Percentiles rank a stretch among this genome's conserved stretches.
Conservation (phyloP, 2,113 vertebrate species). For the Numenius arquata region DNA sequence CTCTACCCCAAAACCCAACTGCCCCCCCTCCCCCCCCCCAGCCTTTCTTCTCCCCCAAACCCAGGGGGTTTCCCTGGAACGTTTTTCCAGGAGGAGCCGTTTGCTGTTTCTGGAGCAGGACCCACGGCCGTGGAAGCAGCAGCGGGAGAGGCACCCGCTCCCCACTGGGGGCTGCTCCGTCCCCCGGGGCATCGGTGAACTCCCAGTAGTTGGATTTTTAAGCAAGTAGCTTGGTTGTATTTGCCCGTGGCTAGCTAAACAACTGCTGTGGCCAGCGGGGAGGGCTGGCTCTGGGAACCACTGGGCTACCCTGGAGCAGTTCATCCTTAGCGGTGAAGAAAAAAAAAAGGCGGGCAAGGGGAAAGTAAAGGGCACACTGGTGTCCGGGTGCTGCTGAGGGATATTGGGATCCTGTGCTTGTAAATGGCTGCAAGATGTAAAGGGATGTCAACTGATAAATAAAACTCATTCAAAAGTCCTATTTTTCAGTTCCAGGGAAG, state of each 20-base stretch:
- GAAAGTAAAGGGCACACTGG: too few relatives aligned
- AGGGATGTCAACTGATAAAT: too few relatives aligned
- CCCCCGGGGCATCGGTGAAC: accelerated
- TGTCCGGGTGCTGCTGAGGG: background rate
- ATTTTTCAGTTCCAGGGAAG: too few relatives aligned
- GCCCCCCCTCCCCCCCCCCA: too few relatives aligned
- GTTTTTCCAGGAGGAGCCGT: background rate
- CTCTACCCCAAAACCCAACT: too few relatives aligned
- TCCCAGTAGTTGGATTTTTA: background rate
- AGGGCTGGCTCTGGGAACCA: accelerated
- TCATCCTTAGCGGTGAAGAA: accelerated
- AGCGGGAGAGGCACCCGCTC: background rate
- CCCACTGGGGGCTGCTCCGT: too few relatives aligned
- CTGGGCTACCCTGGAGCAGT: background rate
- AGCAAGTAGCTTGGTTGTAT: background rate
- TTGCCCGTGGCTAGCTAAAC: background rate
- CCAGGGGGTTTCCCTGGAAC: background rate
- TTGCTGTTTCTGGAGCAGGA: background rate
- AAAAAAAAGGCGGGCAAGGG: accelerated
- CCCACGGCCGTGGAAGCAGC: too few relatives aligned
- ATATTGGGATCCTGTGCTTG: background rate
- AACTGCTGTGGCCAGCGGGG: background rate
- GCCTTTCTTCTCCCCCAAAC: background rate
- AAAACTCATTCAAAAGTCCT: too few relatives aligned
- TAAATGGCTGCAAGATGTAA: background rate